phyloP scores from a whole-genome alignment of 2,113 vertebrate species.

The Abramis brama region DNA sequence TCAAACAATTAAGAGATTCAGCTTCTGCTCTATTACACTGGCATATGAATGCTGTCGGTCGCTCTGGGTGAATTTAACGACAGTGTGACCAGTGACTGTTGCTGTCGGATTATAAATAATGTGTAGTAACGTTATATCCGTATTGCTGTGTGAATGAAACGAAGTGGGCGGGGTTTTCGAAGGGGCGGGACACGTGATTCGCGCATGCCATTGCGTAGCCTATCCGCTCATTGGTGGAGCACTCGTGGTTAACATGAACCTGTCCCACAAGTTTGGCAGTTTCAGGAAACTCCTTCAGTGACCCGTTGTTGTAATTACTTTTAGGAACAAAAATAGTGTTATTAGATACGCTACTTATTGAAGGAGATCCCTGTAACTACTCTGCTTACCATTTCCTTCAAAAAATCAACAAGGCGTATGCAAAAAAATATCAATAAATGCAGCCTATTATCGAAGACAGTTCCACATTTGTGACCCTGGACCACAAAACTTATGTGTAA shows the following conservation, averaged over 20 bases:
- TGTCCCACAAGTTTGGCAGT: too few relatives aligned
- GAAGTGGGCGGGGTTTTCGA: background rate
- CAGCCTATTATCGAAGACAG: too few relatives aligned
- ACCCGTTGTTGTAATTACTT: background rate
- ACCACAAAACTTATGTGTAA: too few relatives aligned
- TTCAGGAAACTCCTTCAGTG: background rate
- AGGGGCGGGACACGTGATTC: background rate
- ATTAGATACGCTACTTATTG: too few relatives aligned
- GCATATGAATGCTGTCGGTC: background rate
- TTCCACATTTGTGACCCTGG: too few relatives aligned
- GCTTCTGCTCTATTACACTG: background rate
- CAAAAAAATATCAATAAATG: too few relatives aligned
- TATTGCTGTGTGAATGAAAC: background rate
- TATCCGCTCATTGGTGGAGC: background rate
- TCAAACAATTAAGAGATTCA: background rate
- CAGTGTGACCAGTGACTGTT: background rate
- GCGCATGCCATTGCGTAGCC: background rate
- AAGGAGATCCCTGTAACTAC: too few relatives aligned
- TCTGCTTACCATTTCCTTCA: too few relatives aligned
- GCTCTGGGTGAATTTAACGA: background rate
- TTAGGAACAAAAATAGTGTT: too few relatives aligned
- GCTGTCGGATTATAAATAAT: background rate
- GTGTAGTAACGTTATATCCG: background rate
- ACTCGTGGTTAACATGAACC: too few relatives aligned
- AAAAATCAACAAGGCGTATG: too few relatives aligned